Evolutionary conservation across 2,113 vertebrate species (phyloP).

Genomic region (Crotalus tigris): DNA sequence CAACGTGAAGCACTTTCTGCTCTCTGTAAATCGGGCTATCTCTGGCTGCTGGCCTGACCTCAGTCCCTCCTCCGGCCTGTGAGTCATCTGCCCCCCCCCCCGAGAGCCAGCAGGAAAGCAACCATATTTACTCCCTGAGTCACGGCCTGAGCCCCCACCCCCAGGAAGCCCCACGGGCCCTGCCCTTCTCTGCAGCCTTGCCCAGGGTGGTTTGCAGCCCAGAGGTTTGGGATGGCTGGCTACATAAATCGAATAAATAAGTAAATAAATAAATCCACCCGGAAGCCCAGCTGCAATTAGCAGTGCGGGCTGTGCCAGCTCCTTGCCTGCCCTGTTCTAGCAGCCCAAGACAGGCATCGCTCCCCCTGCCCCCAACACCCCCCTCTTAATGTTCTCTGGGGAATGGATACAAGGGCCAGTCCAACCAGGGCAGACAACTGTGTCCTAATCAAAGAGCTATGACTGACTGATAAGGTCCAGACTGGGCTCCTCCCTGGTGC

Average conservation of each 20-base stretch:
- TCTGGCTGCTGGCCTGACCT: neutral
- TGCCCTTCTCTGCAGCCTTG: neutral
- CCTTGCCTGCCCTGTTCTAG: neutral
- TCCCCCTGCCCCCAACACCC: too few species aligned
- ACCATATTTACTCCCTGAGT: neutral
- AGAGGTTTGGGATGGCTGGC: neutral
- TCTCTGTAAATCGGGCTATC: neutral
- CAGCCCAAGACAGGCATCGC: neutral
- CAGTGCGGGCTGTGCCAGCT: neutral
- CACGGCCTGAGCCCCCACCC: neutral
- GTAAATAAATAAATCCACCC: neutral
- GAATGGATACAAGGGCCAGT: too few species aligned
- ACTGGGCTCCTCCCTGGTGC: neutral
- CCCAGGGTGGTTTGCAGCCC: neutral
- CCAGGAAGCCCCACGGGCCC: neutral
- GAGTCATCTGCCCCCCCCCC: neutral
- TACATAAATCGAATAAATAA: neutral
- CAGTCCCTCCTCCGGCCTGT: neutral
- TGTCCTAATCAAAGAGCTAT: neutral
- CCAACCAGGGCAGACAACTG: neutral
- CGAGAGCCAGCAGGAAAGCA: neutral
- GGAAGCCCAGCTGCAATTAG: neutral
- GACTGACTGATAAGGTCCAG: neutral
- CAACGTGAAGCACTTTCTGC: neutral
- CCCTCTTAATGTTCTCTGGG: neutral